phyloP scores from a whole-genome alignment of 2,113 vertebrate species.

The Reinhardtius hippoglossoides region DNA sequence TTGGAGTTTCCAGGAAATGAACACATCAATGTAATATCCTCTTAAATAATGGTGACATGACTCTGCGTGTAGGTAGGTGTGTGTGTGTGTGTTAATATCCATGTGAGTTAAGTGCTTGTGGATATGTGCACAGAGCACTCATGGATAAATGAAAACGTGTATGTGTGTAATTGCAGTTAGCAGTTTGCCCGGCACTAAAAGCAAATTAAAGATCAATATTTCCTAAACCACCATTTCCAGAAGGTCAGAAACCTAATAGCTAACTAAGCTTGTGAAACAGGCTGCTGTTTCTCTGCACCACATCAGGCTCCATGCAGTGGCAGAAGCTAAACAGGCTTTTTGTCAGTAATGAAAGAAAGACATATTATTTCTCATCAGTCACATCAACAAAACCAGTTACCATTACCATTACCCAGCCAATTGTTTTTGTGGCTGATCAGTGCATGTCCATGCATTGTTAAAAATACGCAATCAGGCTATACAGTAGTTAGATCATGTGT shows the following conservation, averaged over 20 bases:
- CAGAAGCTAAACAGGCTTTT: background rate
- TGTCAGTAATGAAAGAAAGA: background rate
- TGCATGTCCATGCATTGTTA: background rate
- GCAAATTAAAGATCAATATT: conserved; percentile 70
- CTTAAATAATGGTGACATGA: background rate
- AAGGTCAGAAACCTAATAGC: conserved; percentile 53
- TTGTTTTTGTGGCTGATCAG: background rate
- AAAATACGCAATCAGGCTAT: background rate
- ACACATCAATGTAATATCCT: too few relatives aligned
- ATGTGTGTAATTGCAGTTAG: conserved; percentile 60
- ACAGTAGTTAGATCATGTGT: background rate
- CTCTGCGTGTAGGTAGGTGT: background rate
- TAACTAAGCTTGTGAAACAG: conserved; percentile 42
- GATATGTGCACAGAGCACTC: conserved; percentile 13
- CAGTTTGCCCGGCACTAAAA: conserved; percentile 53
- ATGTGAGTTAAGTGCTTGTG: conserved; percentile 37
- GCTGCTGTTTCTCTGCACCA: conserved; percentile 13
- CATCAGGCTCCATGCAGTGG: background rate
- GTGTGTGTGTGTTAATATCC: conserved; percentile 1
- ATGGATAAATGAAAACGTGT: conserved; percentile 67
- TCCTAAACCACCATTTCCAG: conserved; percentile 47
- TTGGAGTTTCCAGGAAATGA: too few relatives aligned
- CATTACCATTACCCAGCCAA: too few relatives aligned
- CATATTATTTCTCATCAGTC: background rate
- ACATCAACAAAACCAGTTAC: background rate